A percentile compares a stretch with the other conserved stretches of the same genome.
Evolutionary conservation across 2,113 vertebrate genomes (phyloP).

Genomic region (Apus apus): DNA sequence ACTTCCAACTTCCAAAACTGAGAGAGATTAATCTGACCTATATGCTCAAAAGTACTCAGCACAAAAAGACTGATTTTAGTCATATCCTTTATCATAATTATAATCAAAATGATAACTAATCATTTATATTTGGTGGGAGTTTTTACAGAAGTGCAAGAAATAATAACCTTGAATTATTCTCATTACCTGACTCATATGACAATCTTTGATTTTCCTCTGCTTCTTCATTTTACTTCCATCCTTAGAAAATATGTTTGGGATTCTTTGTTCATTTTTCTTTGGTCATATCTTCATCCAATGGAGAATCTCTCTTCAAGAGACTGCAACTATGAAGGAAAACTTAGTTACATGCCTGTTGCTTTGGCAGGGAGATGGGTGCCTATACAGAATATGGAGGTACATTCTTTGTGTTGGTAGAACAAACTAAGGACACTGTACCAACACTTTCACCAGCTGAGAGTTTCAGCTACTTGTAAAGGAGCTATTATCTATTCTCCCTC

Average conservation of each 20-base stretch:
- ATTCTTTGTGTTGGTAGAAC: neutral
- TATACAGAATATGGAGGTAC: accelerated
- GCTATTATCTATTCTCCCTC: neutral
- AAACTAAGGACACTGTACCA: neutral
- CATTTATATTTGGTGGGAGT: neutral
- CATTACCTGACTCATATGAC: neutral
- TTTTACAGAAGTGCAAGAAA: neutral
- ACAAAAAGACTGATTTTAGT: neutral
- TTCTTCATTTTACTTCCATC: neutral
- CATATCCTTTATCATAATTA: neutral
- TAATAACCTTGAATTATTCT: conserved; percentile 24
- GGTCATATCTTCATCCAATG: neutral
- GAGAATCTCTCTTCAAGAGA: neutral
- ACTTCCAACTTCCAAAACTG: conserved; percentile 7
- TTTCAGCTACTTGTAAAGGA: neutral
- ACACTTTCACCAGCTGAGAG: neutral
- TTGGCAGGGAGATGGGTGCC: neutral
- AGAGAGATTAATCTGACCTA: neutral
- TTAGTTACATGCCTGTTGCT: neutral
- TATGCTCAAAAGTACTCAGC: neutral
- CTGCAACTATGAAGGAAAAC: neutral
- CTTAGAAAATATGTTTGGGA: neutral
- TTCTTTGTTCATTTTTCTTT: neutral
- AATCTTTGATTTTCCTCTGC: neutral
- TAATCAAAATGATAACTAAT: conserved; percentile 25